These are phyloP conservation scores for Diadumene lineata DNA, from an alignment of 92 coral and sea anemone species.

Conservation along the genomic window DNA sequence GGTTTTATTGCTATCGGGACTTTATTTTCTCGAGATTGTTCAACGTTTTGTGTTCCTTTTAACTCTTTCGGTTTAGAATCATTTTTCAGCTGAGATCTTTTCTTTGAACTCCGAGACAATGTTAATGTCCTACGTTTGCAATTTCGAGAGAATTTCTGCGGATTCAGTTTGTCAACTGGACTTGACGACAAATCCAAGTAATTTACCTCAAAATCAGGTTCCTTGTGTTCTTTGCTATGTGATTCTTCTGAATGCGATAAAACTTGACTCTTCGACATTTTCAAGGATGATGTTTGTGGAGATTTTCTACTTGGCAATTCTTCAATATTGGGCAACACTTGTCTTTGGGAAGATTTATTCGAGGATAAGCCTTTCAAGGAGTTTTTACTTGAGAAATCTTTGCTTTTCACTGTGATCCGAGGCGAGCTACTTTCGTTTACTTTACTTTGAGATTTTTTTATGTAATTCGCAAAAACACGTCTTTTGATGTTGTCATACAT, in stretches of 20 bases:
- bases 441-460: not conserved
- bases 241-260: not conserved
- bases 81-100: not conserved
- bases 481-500: constrained; percentile 13
- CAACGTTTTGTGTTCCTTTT: not conserved
- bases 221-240: not conserved
- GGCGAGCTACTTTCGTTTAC: not conserved
- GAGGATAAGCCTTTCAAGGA: not conserved
- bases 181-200: not conserved
- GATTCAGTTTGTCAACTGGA: not conserved
- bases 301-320: not conserved
- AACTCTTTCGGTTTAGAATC: not conserved
- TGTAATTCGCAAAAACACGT: constrained; percentile 21
- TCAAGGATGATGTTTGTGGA: not conserved
- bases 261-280: not conserved
- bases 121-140: not conserved
- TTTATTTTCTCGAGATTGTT: not conserved
- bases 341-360: too few relatives aligned
- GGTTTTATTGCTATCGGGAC: not conserved
- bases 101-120: not conserved
- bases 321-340: too few relatives aligned
- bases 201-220: not conserved
- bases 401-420: not conserved
- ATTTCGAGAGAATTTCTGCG: not conserved
- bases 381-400: not conserved